These are phyloP conservation scores for Phocides pigmalion DNA, from an alignment of 1,140 invertebrate species.

Conservation along the genomic window DNA sequence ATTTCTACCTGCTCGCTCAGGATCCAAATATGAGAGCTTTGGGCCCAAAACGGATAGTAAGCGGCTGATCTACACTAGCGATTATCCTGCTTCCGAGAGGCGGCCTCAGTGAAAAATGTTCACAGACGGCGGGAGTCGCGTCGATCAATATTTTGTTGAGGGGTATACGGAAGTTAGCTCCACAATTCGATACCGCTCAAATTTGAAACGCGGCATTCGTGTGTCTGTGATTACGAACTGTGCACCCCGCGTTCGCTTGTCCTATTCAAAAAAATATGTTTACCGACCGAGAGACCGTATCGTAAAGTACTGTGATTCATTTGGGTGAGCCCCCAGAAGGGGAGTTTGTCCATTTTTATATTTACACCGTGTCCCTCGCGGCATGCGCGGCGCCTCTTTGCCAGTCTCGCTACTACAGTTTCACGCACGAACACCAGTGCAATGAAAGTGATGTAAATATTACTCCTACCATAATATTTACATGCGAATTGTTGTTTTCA, in stretches of 20 bases:
- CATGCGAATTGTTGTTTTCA: slow-evolving; percentile 69
- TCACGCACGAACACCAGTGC: slow-evolving; percentile 79
- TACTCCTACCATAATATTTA: slow-evolving; percentile 79
- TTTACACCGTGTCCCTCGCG: slow-evolving; percentile 80
- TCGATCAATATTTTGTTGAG: slow-evolving; percentile 80
- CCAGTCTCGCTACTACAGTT: slow-evolving; percentile 78
- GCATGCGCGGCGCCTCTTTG: slow-evolving; percentile 78
- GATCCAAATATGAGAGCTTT: slow-evolving; percentile 65
- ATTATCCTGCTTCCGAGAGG: slow-evolving; percentile 67
- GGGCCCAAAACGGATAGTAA: slow-evolving; percentile 63
- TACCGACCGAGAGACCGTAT: slow-evolving; percentile 49
- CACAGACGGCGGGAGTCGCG: slow-evolving; percentile 65
- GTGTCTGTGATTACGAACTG: slow-evolving; percentile 38
- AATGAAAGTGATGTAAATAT: slow-evolving; percentile 80
- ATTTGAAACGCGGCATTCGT: slow-evolving; percentile 55
- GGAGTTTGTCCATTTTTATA: slow-evolving; percentile 83
- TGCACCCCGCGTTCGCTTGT: slow-evolving; percentile 30
- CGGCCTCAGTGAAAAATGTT: slow-evolving; percentile 69
- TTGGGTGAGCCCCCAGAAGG: slow-evolving; percentile 78
- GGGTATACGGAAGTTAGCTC: slow-evolving; percentile 72
- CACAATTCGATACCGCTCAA: slow-evolving; percentile 67
- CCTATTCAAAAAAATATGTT: slow-evolving; percentile 50
- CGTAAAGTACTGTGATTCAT: slow-evolving; percentile 76
- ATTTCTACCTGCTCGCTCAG: slow-evolving; percentile 71
- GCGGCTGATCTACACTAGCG: slow-evolving; percentile 67